These are phyloP conservation scores for Esox masquinongy DNA, from an alignment of 2,797 vertebrate species.

Conservation along the genomic window DNA sequence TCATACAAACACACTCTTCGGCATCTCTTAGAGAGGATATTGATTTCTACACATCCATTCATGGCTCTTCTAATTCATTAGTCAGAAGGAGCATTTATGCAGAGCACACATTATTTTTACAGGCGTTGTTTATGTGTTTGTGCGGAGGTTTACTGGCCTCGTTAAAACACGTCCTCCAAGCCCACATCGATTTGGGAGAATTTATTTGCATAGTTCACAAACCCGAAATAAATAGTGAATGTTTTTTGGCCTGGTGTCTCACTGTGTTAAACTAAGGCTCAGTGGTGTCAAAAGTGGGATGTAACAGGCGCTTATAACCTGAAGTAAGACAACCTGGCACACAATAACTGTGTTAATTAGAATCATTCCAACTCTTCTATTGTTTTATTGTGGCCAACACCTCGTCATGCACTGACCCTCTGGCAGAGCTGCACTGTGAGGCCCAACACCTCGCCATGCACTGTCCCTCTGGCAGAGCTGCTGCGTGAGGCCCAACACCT, in stretches of 20 bases:
- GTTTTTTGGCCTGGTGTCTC: constrained; percentile 43
- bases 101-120: constrained; percentile 74
- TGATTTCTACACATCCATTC: constrained; percentile 58
- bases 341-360: not conserved
- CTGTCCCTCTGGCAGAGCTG: too few relatives aligned
- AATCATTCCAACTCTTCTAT: not conserved
- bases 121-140: constrained; percentile 74
- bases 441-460: too few relatives aligned
- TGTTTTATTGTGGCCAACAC: not conserved
- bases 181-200: constrained; percentile 73
- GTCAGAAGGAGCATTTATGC: constrained; percentile 74
- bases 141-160: constrained; percentile 74
- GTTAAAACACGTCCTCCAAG: constrained; percentile 76
- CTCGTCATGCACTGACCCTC: not conserved
- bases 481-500: too few relatives aligned
- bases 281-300: not conserved
- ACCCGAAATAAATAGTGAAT: constrained; percentile 67
- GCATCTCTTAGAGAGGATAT: constrained; percentile 60
- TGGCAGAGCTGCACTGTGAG: too few relatives aligned
- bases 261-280: constrained; percentile 34
- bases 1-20: constrained; percentile 34
- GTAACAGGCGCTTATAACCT: not conserved
- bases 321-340: not conserved
- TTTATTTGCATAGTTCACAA: constrained; percentile 77
- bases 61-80: constrained; percentile 74